These are phyloP conservation scores for Limosa lapponica DNA, from an alignment of 2,797 vertebrate genomes.

Conservation along the genomic window DNA sequence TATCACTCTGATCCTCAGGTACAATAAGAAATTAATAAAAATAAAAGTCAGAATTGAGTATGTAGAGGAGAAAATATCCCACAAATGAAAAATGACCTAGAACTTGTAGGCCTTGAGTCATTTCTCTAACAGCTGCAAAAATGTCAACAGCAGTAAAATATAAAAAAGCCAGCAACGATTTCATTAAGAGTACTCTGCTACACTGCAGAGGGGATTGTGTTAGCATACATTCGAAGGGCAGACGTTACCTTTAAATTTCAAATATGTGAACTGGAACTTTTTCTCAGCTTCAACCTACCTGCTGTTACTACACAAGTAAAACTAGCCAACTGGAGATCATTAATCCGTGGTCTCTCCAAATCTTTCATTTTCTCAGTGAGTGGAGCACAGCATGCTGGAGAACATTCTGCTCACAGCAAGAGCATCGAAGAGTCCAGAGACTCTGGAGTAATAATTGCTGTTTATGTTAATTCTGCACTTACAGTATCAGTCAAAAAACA, in stretches of 20 bases:
- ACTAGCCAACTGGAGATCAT: slow-evolving; percentile 7
- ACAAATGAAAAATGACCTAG: slow-evolving; percentile 45
- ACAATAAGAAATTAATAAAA: slow-evolving; percentile 49
- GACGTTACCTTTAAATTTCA: slow-evolving; percentile 7
- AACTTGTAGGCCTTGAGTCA: not conserved
- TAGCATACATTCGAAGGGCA: not conserved
- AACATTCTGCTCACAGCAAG: slow-evolving; percentile 22
- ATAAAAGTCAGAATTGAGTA: slow-evolving; percentile 31
- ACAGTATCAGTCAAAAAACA: not conserved
- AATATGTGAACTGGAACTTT: slow-evolving; percentile 5
- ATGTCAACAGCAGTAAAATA: slow-evolving; percentile 46
- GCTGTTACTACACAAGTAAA: slow-evolving; percentile 20
- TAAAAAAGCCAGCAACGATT: slow-evolving; percentile 34
- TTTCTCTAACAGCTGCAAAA: slow-evolving; percentile 51
- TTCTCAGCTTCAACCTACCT: not conserved
- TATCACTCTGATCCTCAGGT: not conserved
- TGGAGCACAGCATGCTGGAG: not conserved
- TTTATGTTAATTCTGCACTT: slow-evolving; percentile 23
- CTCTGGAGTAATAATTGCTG: slow-evolving; percentile 1
- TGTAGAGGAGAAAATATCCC: slow-evolving; percentile 7
- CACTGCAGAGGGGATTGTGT: not conserved
- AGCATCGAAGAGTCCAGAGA: not conserved
- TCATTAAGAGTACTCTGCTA: not conserved
- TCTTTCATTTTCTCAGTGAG: slow-evolving; percentile 19
- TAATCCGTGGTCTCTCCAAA: not conserved